These are phyloP conservation scores for Agriopis aurantiaria DNA, from an alignment of 2,888 invertebrate genomes.

Conservation along the genomic window DNA sequence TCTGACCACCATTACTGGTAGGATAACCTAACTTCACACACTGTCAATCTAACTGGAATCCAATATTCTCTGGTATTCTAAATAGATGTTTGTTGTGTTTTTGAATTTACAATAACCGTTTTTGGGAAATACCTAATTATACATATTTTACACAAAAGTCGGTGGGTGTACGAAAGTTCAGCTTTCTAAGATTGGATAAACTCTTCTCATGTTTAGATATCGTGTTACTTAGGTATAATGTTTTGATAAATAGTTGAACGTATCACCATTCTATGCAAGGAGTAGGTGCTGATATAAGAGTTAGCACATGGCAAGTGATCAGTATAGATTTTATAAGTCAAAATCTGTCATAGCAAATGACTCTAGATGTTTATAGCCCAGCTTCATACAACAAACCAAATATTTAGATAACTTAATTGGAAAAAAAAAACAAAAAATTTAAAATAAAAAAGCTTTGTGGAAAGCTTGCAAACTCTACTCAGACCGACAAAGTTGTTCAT, in stretches of 20 bases:
- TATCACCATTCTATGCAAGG: no score
- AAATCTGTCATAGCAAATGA: background rate
- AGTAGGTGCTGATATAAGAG: no score
- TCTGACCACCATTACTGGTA: background rate
- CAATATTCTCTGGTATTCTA: conserved; percentile 36
- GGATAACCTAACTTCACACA: conserved; percentile 28
- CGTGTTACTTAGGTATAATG: no score
- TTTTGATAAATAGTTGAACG: no score
- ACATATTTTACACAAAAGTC: no score
- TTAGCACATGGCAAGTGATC: no score
- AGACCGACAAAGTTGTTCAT: conserved; percentile 51
- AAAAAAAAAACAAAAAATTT: no score
- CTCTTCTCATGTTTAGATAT: no score
- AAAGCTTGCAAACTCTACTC: conserved; percentile 4
- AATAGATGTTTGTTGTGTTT: conserved; percentile 1
- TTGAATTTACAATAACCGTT: background rate
- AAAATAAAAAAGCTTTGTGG: background rate
- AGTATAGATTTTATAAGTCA: background rate
- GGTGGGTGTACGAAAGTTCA: no score
- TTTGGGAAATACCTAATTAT: no score
- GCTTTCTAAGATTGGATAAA: no score
- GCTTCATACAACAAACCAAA: background rate
- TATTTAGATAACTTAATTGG: background rate
- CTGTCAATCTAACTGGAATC: conserved; percentile 36
- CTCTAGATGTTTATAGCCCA: background rate